These are phyloP conservation scores for Melieria crassipennis DNA, from an alignment of 2,888 invertebrate species.

Conservation along the genomic window DNA sequence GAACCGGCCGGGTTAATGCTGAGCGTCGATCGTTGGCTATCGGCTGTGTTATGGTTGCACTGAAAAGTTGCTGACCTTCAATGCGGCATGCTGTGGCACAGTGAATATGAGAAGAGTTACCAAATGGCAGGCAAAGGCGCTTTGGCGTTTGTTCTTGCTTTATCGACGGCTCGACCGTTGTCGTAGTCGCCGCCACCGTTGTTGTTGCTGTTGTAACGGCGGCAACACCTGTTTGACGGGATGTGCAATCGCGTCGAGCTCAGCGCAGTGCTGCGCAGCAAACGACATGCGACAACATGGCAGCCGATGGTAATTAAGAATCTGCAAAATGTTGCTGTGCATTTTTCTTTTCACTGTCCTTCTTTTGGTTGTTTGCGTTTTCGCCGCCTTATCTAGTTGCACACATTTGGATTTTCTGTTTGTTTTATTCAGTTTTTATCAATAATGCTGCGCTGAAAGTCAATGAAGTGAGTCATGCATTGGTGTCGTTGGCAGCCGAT, in stretches of 20 bases:
- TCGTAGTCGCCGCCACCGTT: constrained; percentile 3
- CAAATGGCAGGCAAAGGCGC: neutral
- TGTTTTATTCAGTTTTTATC: neutral
- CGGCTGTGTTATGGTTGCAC: constrained; percentile 24
- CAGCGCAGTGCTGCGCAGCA: neutral
- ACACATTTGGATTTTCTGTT: constrained; percentile 1
- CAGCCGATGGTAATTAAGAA: neutral
- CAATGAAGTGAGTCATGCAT: constrained; percentile 6
- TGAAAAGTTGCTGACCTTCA: constrained; percentile 49
- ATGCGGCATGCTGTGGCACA: constrained; percentile 39
- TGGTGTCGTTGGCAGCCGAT: neutral
- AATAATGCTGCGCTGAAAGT: neutral
- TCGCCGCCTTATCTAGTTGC: neutral
- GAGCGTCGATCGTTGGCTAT: constrained; percentile 6
- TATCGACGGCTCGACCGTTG: neutral
- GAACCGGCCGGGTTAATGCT: constrained; percentile 19
- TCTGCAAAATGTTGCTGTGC: neutral
- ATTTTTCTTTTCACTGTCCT: neutral
- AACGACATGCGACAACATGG: constrained; percentile 4
- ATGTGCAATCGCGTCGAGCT: neutral
- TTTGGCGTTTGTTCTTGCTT: neutral
- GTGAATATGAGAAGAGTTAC: constrained; percentile 32
- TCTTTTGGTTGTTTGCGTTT: constrained; percentile 3
- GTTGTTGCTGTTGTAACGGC: constrained; percentile 18
- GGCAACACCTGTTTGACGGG: constrained; percentile 35